Evolutionary conservation across 2,797 vertebrate genomes (phyloP).

Genomic region (Microctenopoma steveboyesi): DNA sequence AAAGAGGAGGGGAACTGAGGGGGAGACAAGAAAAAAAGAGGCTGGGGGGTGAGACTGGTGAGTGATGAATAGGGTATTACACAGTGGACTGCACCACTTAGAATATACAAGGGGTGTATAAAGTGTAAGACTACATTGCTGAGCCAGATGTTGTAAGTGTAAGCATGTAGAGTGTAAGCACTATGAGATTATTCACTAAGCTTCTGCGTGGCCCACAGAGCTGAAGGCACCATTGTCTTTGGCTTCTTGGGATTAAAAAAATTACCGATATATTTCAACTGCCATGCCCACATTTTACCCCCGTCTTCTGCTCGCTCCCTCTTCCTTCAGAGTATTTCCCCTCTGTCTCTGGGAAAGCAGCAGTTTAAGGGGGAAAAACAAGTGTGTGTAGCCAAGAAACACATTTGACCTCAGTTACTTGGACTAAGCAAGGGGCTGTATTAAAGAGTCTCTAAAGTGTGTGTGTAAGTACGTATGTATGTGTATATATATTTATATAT

Average conservation of each 20-base stretch:
- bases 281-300: conserved; percentile 38
- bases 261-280: conserved; percentile 11
- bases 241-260: conserved; percentile 29
- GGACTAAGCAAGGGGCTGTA: conserved; percentile 64
- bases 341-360: conserved; percentile 72
- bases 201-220: conserved; percentile 16
- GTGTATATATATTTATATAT: neutral
- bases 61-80: conserved; percentile 85
- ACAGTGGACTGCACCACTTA: conserved; percentile 83
- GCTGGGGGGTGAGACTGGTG: conserved; percentile 79
- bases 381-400: conserved; percentile 72
- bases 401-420: conserved; percentile 64
- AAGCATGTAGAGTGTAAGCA: conserved; percentile 26
- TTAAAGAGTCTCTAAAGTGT: conserved; percentile 60
- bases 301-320: conserved; percentile 41
- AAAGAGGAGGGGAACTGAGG: conserved; percentile 67
- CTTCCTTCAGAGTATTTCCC: conserved; percentile 54
- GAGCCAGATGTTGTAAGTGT: conserved; percentile 54
- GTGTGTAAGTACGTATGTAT: conserved; percentile 67
- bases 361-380: conserved; percentile 71
- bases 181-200: conserved; percentile 27
- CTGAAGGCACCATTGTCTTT: conserved; percentile 8
- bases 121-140: conserved; percentile 39
- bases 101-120: conserved; percentile 68
- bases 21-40: conserved; percentile 66